A percentile compares a stretch with the other conserved stretches of the same genome.
phyloP scores from a whole-genome alignment of 1,140 invertebrate genomes.

The Campoletis sonorensis region DNA sequence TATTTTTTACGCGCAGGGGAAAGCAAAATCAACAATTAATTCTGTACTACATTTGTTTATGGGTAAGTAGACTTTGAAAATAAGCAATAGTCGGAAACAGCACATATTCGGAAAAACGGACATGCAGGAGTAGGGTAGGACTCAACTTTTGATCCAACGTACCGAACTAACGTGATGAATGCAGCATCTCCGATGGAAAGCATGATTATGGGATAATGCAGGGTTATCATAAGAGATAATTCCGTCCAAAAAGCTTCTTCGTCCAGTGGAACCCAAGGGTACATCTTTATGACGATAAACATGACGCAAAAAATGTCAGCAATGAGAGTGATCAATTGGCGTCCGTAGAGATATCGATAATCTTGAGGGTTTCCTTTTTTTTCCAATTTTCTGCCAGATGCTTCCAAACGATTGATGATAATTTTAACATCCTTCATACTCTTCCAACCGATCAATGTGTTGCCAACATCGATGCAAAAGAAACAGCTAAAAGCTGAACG shows the following conservation, averaged over 20 bases:
- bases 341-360: neutral
- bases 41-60: no score
- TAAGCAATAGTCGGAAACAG: no score
- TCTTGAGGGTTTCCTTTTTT: constrained; percentile 18
- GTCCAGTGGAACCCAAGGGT: no score
- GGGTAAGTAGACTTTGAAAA: no score
- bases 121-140: no score
- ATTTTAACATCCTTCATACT: constrained; percentile 13
- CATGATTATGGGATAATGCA: constrained; percentile 25
- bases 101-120: no score
- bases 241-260: no score
- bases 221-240: neutral
- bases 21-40: no score
- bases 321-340: constrained; percentile 11
- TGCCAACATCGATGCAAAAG: no score
- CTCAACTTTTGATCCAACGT: neutral
- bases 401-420: neutral
- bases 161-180: constrained; percentile 37
- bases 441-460: neutral
- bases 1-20: no score
- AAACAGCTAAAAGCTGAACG: no score
- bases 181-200: constrained; percentile 23
- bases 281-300: no score
- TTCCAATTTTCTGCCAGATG: neutral
- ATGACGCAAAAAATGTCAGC: neutral